Base-by-base conservation (phyloP, 2,888 invertebrate species). In the Ichneumoninae sp. region DNA sequence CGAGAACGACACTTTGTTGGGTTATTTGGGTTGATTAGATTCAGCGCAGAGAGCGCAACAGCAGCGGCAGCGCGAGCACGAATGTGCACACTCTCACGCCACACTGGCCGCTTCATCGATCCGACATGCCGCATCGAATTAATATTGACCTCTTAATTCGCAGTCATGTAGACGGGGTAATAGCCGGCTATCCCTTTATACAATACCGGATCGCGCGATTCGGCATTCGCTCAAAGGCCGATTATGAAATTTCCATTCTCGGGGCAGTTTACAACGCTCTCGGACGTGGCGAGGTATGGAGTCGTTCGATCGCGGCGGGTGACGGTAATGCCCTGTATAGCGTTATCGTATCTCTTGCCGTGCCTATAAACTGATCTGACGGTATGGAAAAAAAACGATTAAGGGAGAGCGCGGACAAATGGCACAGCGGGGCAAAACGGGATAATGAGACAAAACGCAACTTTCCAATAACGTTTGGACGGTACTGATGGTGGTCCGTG, bases 11-110 rank as follows among this genome's bases (percentile, higher is more conserved):
- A 70, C 81, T 84, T 81, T 84, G 77, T 81, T 81, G 77, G 74
- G 74, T 81, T 74, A 84, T 84, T 81, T 33, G 74, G 70, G 81
- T 78, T 81, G 81, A 83, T 84, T 84, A 81, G 84, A 84, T 78
- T 78, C 57, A 57, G 69, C n/a, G 40, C 19, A 66, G 78, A 44
- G 73, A 65, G 68, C 44, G 44, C 40, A 68, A 68, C 47, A 65
- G 26, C 22, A 52, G 47, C 26, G 50, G n/a, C 26, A 1, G 19
- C 36, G 5, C 26, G 10, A 26, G 8, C 52, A 63, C 16, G 50
- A 30, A 54, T 65, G 52, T 52, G 26, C 40, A 54, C 16, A 50
- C 40, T 63, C 36, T 16, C 40, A 19, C 66, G 66, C 13, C 66
- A 16, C 30, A 26, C 16, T 47, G 57, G 26, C 65, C 33, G 78